Evolutionary conservation across 2,113 vertebrate genomes (phyloP), one percentile per base, ranked within the genome.

Genomic region (Chloropsis cyanopogon): DNA sequence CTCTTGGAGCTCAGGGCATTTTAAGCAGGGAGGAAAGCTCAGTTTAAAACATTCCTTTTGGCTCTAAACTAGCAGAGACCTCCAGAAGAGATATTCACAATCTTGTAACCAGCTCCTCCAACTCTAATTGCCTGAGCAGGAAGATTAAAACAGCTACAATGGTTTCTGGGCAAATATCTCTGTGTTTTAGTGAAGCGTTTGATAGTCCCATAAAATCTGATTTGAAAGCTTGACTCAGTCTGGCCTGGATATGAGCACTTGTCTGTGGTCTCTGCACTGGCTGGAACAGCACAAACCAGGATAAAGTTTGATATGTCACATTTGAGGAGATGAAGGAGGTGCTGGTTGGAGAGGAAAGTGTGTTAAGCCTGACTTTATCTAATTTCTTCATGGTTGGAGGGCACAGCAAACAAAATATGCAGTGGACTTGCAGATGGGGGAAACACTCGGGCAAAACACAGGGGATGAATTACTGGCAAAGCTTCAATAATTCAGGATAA

Each of bases 141-240:
- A 63, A 63, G 44, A 91, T 89, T 82, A 50, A 60, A 80, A 71
- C 18, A 78, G 49, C 21, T 64, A 39, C 5, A 0, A 13, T 29
- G 56, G 33, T 50, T 80, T 96, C 86, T 93, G 70, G 54, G 52
- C 59, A 92, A 64, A 59, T 35, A 21, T 56, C 26, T 80, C 66
- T 57, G 15, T 41, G 73, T 87, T 96, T 93, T 84, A 96, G 78
- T 71, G 90, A 79, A 88, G 69, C 7, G 0, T 93, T 93, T 94
- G 92, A 93, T 92, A 84, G 94, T 17, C 57, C 73, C 49, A 71
- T 95, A 91, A 95, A 86, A 93, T 18, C 66, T 46, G 31, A 18
- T 76, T 88, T 93, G 86, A 91, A 92, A 92, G 86, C 82, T 68
- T 89, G 63, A 50, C 82, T 90, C 52, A 33, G 6, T 70, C 93